These are phyloP conservation scores for Hippoglossus stenolepis DNA, from an alignment of 2,113 vertebrate species.

Conservation along the genomic window DNA sequence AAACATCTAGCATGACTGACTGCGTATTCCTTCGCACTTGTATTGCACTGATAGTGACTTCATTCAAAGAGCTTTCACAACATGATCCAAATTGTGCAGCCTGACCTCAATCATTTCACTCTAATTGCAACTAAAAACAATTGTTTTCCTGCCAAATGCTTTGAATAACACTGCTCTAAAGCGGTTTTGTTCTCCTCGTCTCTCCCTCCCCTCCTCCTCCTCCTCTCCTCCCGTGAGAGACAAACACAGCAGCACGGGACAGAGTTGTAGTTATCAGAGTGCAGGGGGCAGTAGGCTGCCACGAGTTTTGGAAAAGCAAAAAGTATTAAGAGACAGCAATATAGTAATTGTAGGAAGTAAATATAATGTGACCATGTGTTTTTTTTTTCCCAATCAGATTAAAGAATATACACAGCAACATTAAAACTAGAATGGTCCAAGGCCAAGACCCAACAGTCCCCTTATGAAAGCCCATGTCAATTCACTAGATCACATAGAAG, in stretches of 20 bases:
- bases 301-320: background rate
- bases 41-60: slow-evolving; percentile 9
- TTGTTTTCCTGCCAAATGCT: slow-evolving; percentile 49
- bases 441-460: no score
- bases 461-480: no score
- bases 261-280: slow-evolving; percentile 19
- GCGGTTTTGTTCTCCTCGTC: background rate
- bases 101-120: slow-evolving; percentile 40
- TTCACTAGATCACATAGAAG: no score
- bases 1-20: background rate
- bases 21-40: background rate
- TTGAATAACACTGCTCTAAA: slow-evolving; percentile 33
- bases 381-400: background rate
- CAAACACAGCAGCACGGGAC: slow-evolving; percentile 34
- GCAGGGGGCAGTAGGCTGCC: background rate
- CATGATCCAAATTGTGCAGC: background rate
- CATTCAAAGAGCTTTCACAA: slow-evolving; percentile 3
- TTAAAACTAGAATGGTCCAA: no score
- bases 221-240: background rate
- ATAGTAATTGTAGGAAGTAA: background rate
- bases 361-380: no score
- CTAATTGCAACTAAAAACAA: slow-evolving; percentile 42
- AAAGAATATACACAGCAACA: no score
- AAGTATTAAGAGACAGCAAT: background rate
- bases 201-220: slow-evolving; percentile 18